phyloP scores from a whole-genome alignment of 2,113 vertebrate species.

The Centropus unirufus region DNA sequence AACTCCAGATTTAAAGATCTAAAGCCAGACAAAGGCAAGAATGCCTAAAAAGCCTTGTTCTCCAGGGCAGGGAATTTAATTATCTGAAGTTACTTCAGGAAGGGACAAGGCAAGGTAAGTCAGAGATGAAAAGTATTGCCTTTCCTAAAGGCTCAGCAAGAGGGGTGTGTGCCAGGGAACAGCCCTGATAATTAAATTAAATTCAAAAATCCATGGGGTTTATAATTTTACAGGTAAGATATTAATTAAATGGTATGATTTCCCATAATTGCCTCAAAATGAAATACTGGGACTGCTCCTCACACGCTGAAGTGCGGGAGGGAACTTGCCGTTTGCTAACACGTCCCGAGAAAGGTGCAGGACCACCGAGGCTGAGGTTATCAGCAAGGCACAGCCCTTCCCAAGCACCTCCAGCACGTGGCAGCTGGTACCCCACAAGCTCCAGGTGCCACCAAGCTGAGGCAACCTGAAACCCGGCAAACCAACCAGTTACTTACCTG shows the following conservation, averaged over 20 bases:
- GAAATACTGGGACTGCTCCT: not conserved
- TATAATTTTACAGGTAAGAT: not conserved
- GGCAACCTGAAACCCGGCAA: not conserved
- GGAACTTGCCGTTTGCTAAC: not conserved
- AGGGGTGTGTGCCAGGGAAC: not conserved
- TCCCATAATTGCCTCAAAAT: not conserved
- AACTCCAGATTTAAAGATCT: not conserved
- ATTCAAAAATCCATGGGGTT: not conserved
- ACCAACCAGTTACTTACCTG: not conserved
- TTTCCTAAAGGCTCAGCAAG: not conserved
- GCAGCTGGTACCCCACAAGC: not conserved
- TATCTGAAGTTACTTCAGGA: not conserved
- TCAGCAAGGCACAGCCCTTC: not conserved
- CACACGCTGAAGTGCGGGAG: not conserved
- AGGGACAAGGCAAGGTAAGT: not conserved
- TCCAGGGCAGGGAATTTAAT: not conserved
- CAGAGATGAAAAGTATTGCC: not conserved
- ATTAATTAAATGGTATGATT: not conserved
- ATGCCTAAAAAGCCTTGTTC: not conserved
- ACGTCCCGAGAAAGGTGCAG: not conserved
- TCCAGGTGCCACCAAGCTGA: fast-evolving
- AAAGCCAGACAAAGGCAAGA: constrained; percentile 33
- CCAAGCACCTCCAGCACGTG: not conserved
- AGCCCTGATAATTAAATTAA: not conserved
- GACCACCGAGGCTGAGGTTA: not conserved